Base-by-base conservation (phyloP, 2,113 vertebrate species). In the Cromileptes altivelis region DNA sequence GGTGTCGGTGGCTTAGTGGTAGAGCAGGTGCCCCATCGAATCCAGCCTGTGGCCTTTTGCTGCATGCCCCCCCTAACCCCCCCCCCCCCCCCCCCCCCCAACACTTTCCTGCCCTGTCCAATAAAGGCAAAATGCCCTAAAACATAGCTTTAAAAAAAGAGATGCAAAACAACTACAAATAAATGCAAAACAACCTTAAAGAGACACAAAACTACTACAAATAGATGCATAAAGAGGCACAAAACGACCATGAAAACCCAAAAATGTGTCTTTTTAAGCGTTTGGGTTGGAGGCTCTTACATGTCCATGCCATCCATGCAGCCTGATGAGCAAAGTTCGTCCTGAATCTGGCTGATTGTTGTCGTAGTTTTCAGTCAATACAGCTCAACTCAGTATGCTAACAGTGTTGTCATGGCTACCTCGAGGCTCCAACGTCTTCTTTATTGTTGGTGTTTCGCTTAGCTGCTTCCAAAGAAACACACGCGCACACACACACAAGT, bases 341-440 rank as follows among this genome's bases (percentile, higher is more conserved):
- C 57, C 77, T 62, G 33, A 2, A 13, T 67, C 21, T 12, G 79
- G 7, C n/a, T 6, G 23, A n/a, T 57, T 81, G 74, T 71, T 49
- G 13, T 81, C 12, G 18, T 52, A 49, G 6, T 69, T 74, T 74
- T 70, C 30, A 72, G 27, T 69, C 58, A 21, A 6, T 33, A 33
- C 30, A 10, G 23, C n/a, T 67, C 78, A 2, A 15, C 75, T 76
- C 40, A 21, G 52, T 55, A 55, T 80, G 80, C 67, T 81, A 81
- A 84, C 40, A 0, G 23, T 6, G 60, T 85, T 47, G 72, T 60
- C 68, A 64, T 25, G 82, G 83, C 73, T 58, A 86, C 88, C 69
- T 21, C 42, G 6, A 23, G 37, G 10, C 73, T 78, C 63, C 42
- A 64, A 15, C 53, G n/a, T 42, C 55, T 7, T 17, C 50, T 69